These are phyloP conservation scores for Lordiphosa clarofinis DNA, from an alignment of 1,140 invertebrate genomes.

Conservation along the genomic window DNA sequence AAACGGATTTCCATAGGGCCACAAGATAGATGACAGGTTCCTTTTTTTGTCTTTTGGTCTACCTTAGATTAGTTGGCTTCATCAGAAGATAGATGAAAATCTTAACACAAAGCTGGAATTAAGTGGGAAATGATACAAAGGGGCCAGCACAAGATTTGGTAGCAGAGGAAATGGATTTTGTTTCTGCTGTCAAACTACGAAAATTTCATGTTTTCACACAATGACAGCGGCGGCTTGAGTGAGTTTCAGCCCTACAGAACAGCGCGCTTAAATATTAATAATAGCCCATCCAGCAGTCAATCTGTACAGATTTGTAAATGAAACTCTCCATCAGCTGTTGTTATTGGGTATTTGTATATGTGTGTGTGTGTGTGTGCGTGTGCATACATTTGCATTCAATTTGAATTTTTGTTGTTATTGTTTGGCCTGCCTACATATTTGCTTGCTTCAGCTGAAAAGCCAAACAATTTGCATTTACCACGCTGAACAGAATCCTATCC, in stretches of 20 bases:
- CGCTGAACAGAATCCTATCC: conserved; percentile 6
- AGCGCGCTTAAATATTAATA: conserved; percentile 24
- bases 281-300: conserved; percentile 24
- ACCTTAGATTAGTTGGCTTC: conserved; percentile 53
- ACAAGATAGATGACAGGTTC: conserved; percentile 53
- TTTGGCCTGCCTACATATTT: conserved; percentile 44
- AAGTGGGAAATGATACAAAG: conserved; percentile 3
- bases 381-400: conserved; percentile 60
- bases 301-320: conserved; percentile 18
- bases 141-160: no score
- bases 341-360: conserved; percentile 5
- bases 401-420: conserved; percentile 24
- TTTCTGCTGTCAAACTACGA: no score
- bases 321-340: conserved; percentile 32
- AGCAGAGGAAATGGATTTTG: no score
- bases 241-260: no score
- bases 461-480: conserved; percentile 39
- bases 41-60: conserved; percentile 14
- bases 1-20: conserved; percentile 59
- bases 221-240: no score
- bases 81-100: conserved; percentile 18
- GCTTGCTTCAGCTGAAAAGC: conserved; percentile 38
- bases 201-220: no score
- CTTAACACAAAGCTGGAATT: conserved; percentile 29
- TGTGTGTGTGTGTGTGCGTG: conserved; percentile 16